Conservation (phyloP, 1,140 invertebrate genomes). For the Reticulitermes speratus region DNA sequence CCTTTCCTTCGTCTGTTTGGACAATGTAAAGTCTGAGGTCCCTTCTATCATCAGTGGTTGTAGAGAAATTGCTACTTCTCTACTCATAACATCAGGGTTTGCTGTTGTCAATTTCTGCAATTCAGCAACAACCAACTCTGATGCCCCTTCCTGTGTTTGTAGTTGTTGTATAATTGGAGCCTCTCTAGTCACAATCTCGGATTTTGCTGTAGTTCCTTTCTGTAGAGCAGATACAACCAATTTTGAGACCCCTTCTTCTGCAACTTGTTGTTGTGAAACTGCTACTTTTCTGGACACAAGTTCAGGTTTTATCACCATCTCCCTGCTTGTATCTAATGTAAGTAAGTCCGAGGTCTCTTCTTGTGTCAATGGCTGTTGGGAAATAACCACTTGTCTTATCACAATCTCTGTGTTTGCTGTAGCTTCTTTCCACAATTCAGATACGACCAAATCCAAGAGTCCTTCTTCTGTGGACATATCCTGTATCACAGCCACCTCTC, state of each 20-base stretch:
- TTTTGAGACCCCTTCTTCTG: constrained; percentile 36
- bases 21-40: not conserved
- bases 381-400: not conserved
- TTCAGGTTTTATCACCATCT: constrained; percentile 34
- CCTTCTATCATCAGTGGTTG: not conserved
- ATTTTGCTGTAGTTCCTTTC: not conserved
- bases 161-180: not conserved
- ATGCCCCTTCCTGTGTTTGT: not conserved
- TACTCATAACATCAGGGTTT: not conserved
- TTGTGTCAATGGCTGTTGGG: not conserved
- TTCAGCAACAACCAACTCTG: not conserved
- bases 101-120: not conserved
- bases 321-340: not conserved
- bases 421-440: not conserved
- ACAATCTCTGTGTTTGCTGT: not conserved
- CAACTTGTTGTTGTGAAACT: constrained; percentile 32
- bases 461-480: not conserved
- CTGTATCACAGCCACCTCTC: not conserved
- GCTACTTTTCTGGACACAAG: constrained; percentile 31
- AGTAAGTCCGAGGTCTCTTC: not conserved
- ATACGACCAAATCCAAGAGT: not conserved
- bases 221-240: not conserved
- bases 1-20: constrained; percentile 27
- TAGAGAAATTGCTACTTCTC: not conserved
- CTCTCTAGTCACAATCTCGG: not conserved